phyloP scores from a whole-genome alignment of 2,888 invertebrate genomes.

The Andrena trimmerana region DNA sequence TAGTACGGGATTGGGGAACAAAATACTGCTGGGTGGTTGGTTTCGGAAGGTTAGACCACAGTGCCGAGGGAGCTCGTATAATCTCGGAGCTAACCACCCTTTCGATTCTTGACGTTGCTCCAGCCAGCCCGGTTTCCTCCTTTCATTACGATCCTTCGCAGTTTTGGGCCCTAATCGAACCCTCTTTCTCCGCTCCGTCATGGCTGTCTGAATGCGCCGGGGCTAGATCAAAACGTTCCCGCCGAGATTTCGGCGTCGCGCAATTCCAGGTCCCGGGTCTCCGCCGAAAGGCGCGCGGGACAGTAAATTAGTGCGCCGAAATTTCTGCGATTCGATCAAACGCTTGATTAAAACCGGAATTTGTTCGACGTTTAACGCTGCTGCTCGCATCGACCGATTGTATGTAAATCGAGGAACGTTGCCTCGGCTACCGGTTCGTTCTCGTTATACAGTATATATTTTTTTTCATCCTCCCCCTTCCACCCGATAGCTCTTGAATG shows the following conservation, averaged over 20 bases:
- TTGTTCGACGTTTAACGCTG: conserved; percentile 60
- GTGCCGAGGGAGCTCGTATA: conserved; percentile 58
- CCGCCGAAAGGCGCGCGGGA: conserved; percentile 44
- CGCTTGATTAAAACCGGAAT: conserved; percentile 63
- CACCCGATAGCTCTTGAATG: conserved; percentile 40
- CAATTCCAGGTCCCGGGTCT: conserved; percentile 2
- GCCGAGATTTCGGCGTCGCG: conserved; percentile 21
- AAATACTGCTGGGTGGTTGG: conserved; percentile 44
- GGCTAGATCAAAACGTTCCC: conserved; percentile 52
- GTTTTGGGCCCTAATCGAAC: conserved; percentile 52
- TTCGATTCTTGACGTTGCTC: conserved; percentile 61
- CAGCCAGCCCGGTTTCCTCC: conserved; percentile 46
- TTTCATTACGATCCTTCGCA: conserved; percentile 60
- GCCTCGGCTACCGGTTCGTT: not conserved
- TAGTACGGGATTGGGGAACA: conserved; percentile 34
- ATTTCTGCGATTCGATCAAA: conserved; percentile 65
- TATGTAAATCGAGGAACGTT: conserved; percentile 58
- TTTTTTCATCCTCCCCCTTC: conserved; percentile 5
- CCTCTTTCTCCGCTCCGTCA: conserved; percentile 36
- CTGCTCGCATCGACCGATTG: conserved; percentile 54
- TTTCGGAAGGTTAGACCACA: conserved; percentile 39
- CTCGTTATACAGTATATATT: conserved; percentile 24
- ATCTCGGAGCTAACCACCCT: conserved; percentile 65
- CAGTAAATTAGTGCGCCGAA: conserved; percentile 64
- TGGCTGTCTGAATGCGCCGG: conserved; percentile 49